phyloP scores from a whole-genome alignment of 2,888 invertebrate genomes.

The Mylabris sibirica region DNA sequence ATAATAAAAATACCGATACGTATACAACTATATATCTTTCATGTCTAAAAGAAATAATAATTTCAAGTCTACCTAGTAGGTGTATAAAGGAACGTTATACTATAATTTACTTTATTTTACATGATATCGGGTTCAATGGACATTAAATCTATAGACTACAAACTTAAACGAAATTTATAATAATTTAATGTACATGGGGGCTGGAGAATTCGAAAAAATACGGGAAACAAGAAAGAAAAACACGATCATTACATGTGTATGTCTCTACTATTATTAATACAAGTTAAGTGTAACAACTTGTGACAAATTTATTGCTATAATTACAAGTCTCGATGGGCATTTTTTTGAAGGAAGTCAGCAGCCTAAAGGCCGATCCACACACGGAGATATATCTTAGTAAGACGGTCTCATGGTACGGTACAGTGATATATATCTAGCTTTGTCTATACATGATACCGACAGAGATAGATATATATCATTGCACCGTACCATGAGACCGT shows the following conservation, averaged over 20 bases:
- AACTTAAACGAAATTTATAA: not conserved
- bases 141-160: conserved; percentile 7
- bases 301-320: conserved; percentile 1
- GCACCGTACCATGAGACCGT: too few relatives aligned
- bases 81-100: conserved; percentile 10
- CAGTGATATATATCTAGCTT: too few relatives aligned
- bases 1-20: conserved; percentile 1
- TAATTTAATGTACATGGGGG: conserved; percentile 9
- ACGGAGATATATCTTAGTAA: too few relatives aligned
- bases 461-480: too few relatives aligned
- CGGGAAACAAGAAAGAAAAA: not conserved
- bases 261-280: not conserved
- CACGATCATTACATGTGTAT: not conserved
- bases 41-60: conserved; percentile 3
- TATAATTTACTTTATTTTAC: conserved; percentile 10
- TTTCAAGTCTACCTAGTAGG: conserved; percentile 1
- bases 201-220: not conserved
- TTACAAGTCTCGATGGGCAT: not conserved
- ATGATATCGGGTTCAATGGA: conserved; percentile 7
- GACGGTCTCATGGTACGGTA: too few relatives aligned
- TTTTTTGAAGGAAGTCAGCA: conserved; percentile 1
- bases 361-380: too few relatives aligned
- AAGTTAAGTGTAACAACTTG: conserved; percentile 7
- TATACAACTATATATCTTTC: not conserved
- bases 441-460: too few relatives aligned